Conservation (phyloP, 2,113 vertebrate species). For the Cnemophilus loriae region DNA sequence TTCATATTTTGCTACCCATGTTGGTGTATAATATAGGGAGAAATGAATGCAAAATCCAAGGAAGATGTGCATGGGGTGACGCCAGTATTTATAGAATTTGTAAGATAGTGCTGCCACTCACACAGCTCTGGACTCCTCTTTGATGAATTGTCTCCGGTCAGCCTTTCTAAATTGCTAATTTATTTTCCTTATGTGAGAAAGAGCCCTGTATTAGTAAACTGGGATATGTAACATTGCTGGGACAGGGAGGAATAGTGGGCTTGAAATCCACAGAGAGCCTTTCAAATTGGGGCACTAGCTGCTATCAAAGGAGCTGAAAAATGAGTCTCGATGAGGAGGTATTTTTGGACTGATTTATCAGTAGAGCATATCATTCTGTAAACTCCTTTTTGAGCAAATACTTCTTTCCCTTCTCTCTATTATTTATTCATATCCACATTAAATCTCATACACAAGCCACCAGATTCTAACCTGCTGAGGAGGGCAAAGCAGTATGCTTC, state of each 20-base stretch:
- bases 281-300: neutral
- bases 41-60: slow-evolving; percentile 41
- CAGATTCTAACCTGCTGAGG: slow-evolving; percentile 58
- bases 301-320: neutral
- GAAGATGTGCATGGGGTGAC: slow-evolving; percentile 1
- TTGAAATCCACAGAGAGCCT: neutral
- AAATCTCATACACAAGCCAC: slow-evolving; percentile 12
- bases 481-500: neutral
- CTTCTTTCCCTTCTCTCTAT: slow-evolving; percentile 17
- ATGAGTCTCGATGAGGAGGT: neutral
- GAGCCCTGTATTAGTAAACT: neutral
- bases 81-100: neutral
- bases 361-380: slow-evolving; percentile 11
- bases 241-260: neutral
- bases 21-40: slow-evolving; percentile 21
- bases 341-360: slow-evolving; percentile 50
- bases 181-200: neutral
- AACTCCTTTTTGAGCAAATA: slow-evolving; percentile 37
- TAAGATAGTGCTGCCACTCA: slow-evolving; percentile 5
- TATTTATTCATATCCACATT: slow-evolving; percentile 65
- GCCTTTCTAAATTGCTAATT: neutral
- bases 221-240: neutral
- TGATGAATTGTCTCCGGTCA: neutral
- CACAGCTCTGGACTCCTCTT: neutral
- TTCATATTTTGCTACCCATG: slow-evolving; percentile 57